A percentile compares a stretch with the other conserved stretches of the same genome.
Conservation (phyloP, 2,113 vertebrate species). For the Clarias gariepinus region DNA sequence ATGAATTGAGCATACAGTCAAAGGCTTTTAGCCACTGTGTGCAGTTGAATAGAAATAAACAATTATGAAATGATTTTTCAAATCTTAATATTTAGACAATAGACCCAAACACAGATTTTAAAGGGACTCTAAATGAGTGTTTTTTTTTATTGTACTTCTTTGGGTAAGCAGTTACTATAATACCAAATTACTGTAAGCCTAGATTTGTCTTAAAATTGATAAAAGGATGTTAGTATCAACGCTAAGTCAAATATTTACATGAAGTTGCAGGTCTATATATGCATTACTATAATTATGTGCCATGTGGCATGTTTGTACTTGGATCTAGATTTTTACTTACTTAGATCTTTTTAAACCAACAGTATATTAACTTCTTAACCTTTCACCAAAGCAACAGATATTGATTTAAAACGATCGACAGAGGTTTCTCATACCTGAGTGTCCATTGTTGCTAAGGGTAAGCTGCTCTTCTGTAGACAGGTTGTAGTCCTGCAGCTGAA, state of each 20-base stretch:
- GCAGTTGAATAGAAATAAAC: neutral
- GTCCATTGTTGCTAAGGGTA: constrained; percentile 88
- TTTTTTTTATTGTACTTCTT: neutral
- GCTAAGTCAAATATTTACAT: neutral
- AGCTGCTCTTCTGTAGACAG: constrained; percentile 74
- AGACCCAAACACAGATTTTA: neutral
- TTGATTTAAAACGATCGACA: neutral
- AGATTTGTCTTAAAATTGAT: neutral
- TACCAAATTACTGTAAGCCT: neutral
- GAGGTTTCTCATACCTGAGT: constrained; percentile 79
- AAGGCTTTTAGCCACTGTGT: neutral
- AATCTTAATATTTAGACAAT: neutral
- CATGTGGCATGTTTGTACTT: neutral
- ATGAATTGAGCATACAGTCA: constrained; percentile 1
- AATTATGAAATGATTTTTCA: neutral
- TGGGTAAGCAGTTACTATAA: neutral
- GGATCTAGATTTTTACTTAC: neutral
- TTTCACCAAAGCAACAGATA: neutral
- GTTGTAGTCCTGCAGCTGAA: constrained; percentile 84
- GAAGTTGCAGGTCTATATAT: neutral
- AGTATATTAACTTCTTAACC: neutral
- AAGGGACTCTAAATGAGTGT: neutral
- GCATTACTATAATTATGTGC: neutral
- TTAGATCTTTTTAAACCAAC: neutral
- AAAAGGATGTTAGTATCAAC: neutral